A percentile compares a stretch with the other conserved stretches of the same genome.
Evolutionary conservation across 2,888 invertebrate species (phyloP).

Genomic region (Cataglyphis rosenhaueri): DNA sequence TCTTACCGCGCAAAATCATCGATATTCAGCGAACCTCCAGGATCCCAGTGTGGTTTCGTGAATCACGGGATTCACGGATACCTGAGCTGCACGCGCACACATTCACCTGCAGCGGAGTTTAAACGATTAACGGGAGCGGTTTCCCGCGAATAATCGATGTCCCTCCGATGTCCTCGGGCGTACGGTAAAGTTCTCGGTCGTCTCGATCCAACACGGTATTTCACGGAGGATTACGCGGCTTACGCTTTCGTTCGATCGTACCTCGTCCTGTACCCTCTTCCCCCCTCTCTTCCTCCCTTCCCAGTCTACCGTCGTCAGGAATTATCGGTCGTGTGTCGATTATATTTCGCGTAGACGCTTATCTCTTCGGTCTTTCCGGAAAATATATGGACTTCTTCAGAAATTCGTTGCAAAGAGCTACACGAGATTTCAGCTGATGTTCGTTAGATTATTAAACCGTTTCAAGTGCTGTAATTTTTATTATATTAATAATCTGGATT

Average conservation of each 20-base stretch:
- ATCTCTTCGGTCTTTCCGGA: neutral
- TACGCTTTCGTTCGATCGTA: slow-evolving; percentile 78
- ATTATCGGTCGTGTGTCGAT: slow-evolving; percentile 71
- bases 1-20: slow-evolving; percentile 41
- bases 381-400: neutral
- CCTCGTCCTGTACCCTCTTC: slow-evolving; percentile 26
- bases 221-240: slow-evolving; percentile 81
- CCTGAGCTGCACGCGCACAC: slow-evolving; percentile 43
- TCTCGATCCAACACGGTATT: slow-evolving; percentile 79
- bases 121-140: slow-evolving; percentile 76
- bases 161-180: slow-evolving; percentile 73
- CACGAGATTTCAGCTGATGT: neutral
- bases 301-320: slow-evolving; percentile 59
- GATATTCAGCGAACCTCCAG: slow-evolving; percentile 40
- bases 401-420: neutral
- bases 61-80: slow-evolving; percentile 63
- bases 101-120: slow-evolving; percentile 71
- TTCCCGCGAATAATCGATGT: slow-evolving; percentile 79
- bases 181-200: slow-evolving; percentile 75
- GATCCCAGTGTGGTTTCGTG: slow-evolving; percentile 61
- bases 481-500: neutral
- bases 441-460: neutral
- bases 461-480: neutral
- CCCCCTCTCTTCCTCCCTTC: slow-evolving; percentile 19
- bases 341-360: slow-evolving; percentile 62